Evolutionary conservation across 2,888 invertebrate genomes (phyloP), one percentile per base, ranked within the genome.

Genomic region (Unio pictorum): DNA sequence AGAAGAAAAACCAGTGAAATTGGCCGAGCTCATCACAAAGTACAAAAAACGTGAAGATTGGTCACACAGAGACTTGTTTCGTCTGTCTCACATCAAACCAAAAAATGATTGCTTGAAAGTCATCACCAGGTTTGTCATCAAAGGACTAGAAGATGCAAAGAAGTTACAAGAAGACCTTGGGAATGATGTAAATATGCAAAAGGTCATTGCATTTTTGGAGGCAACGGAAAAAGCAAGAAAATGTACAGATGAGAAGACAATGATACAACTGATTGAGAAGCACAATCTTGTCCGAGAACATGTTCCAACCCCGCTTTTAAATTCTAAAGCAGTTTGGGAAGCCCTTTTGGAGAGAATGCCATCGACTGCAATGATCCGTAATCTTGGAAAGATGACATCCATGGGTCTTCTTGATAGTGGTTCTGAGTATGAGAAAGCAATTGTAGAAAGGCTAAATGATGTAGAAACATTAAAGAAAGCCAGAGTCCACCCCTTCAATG

Each of bases 31-130:
- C 77, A 91, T 94, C 28, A 93, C 93, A 6, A 92, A 92, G 84
- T 92, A 92, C 68, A 92, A 92, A 66, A 92, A 93, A 15, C 92
- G 93, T 75, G 92, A 93, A 81, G 93, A 94, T 6, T 94, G 94
- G 91, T 92, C 92, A 0, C 95, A 95, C 86, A 93, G 93, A 82
- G 94, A 94, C 80, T 91, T 95, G n/a, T 90, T 93, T 92, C 85
- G 91, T 55, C 71, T 85, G 30, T 66, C 83, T 34, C 84, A 86
- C 65, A 76, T 79, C 17, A 84, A 83, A 69, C 74, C 84, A 1
- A 69, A 60, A 18, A 62, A 72, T 54, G 75, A 75, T n/a, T 75
- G 67, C 7, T 54, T 82, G 15, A 81, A 76, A 5, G 76, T 80
- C 8, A 68, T 86, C 20, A 61, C 80, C 23, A 70, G 80, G 56